Base-by-base conservation (phyloP, 35 echinoderm and acorn worm species). In the Hemicentrotus pulcherrimus region DNA sequence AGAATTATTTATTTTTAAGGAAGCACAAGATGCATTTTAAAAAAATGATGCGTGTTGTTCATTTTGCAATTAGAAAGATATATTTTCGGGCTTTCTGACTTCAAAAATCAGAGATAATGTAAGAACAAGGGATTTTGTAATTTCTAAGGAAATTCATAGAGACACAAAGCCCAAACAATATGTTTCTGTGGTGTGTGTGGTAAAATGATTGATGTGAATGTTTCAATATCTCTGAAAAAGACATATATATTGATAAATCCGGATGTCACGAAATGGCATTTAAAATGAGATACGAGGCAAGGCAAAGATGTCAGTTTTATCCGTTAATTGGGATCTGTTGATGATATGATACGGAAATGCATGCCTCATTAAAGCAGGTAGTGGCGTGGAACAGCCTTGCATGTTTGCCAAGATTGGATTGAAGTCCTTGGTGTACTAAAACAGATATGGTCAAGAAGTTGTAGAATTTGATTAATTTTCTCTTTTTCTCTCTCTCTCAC, bases 301-400 rank as follows among this genome's bases (percentile, higher is more conserved):
- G 28, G 24, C 22, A 78, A 78, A 78, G 65, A 78, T 78, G 65
- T 78, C 65, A 28, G 65, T n/a, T 78, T 78, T 28, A 78, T 78
- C 65, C 5, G 2, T 22, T 28, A 78, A 78, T 78, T 78, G 24
- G 65, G 7, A n/a, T 78, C 22, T 1, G 4, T 28, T 22, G 65
- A 78, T 78, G 65, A 78, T 90, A 19, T 90, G 88, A 90, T 41
- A 45, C 88, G 88, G 88, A 90, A 90, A 90, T 31, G n/a, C 88
- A 90, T 47, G 45, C 88, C 88, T 90, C 88, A 90, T 90, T 90
- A 41, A 47, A 90, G 88, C 5, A 32, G 88, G 88, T 41, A 90
- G 46, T 90, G 88, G 32, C 32, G 9, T 33, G 88, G 7, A 41
- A 90, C 88, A 32, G 88, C 88, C 88, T 90, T 90, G 88, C 46